Base-by-base conservation (phyloP, 2,888 invertebrate species). In the Sesamia inferens region DNA sequence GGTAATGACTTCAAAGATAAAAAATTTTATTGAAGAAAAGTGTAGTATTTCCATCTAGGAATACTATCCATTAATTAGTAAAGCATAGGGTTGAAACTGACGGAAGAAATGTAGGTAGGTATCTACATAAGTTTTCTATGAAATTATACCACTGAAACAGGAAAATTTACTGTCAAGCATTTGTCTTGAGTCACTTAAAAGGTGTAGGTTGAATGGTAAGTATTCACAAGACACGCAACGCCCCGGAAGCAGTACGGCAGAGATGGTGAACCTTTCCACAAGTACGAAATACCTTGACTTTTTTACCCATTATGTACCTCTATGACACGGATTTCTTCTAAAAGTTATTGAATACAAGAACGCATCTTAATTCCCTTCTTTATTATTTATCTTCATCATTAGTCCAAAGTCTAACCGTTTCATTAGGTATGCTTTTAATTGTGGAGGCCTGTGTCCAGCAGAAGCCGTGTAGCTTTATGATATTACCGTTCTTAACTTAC, bases 121-220 rank as follows among this genome's bases (percentile, higher is more conserved):
- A 64, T 59, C 47, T 57, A 80, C 54, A 58, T 19, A 48, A 63
- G 58, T 59, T 81, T 78, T 78, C 78, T 78, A 81, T 54, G 59
- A 78, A 81, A 78, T 78, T 67, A 81, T 63, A 77, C 55, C 31
- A 74, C 24, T 67, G 66, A 54, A 78, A 22, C 76, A 62, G 66
- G 75, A 81, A 81, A 19, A 79, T 63, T 64, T 39, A 42, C 66
- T 58, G 75, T 54, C 66, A 65, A 65, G 76, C 66, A 66, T 80
- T 78, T 78, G 67, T 78, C 78, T 67, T 67, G 66, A 39, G 39
- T 54, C 31, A 44, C 44, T 58, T 13, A 59, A 42, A 42, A 64
- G 59, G 51, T 58, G 63, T 57, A 55, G 71, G 71, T 63, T 63
- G 58, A 55, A 61, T 47, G 48, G 72, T 59, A 48, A 79, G 73